phyloP scores from a whole-genome alignment of 2,113 vertebrate genomes.

The Urocolius indicus region DNA sequence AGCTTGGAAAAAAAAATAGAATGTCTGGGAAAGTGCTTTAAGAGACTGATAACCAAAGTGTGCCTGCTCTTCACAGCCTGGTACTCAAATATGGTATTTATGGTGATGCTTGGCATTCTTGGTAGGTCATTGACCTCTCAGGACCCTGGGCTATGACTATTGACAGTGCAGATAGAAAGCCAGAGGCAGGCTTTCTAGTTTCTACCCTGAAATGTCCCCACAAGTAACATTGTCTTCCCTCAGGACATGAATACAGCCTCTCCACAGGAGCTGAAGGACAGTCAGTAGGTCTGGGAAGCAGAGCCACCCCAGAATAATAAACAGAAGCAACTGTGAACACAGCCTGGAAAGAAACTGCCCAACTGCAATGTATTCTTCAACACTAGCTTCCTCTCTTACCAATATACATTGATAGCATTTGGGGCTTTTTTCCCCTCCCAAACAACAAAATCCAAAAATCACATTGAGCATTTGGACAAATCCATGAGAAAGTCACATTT shows the following conservation, averaged over 20 bases:
- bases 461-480: background rate
- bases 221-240: background rate
- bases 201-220: fast-evolving
- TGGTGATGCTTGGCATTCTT: fast-evolving
- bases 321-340: fast-evolving
- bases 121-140: background rate
- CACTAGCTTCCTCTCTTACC: background rate
- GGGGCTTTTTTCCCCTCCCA: background rate
- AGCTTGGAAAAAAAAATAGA: background rate
- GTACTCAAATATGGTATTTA: background rate
- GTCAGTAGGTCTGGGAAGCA: fast-evolving
- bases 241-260: fast-evolving
- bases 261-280: fast-evolving
- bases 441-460: background rate
- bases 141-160: background rate
- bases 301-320: background rate
- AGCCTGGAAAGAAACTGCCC: background rate
- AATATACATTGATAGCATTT: fast-evolving
- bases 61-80: fast-evolving
- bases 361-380: background rate
- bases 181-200: background rate
- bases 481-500: background rate
- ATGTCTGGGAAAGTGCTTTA: background rate
- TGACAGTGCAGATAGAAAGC: background rate
- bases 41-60: background rate